Conservation (phyloP, 2,888 invertebrate genomes). For the Harpagoxenus sublaevis region DNA sequence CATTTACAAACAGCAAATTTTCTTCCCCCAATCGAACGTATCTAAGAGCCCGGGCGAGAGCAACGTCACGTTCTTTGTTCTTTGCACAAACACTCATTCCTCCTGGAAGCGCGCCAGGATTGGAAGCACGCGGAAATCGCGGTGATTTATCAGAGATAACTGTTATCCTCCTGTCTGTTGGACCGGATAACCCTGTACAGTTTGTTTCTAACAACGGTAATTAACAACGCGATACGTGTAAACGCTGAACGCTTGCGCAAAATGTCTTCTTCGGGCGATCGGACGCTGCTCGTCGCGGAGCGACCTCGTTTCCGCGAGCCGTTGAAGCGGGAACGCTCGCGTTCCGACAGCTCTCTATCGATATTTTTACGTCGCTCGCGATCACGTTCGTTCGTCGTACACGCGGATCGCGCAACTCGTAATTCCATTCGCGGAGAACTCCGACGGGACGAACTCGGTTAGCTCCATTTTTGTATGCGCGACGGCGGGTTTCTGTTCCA, state of each 20-base stretch:
- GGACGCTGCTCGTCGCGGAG: no score
- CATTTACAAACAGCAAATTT: not conserved
- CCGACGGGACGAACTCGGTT: constrained; percentile 20
- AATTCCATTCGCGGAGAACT: constrained; percentile 17
- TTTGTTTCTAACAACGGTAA: not conserved
- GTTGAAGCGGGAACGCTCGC: not conserved
- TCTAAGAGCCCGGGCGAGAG: constrained; percentile 1
- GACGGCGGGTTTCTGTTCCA: not conserved
- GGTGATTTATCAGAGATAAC: constrained; percentile 1
- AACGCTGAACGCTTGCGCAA: not conserved
- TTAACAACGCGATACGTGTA: not conserved
- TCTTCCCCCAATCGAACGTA: constrained; percentile 9
- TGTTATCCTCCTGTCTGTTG: no score
- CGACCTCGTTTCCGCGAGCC: not conserved
- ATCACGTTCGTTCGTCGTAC: not conserved
- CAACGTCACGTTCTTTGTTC: constrained; percentile 22
- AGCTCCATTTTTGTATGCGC: not conserved
- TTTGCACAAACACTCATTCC: constrained; percentile 6
- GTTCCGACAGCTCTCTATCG: not conserved
- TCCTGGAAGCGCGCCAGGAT: not conserved
- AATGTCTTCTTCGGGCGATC: not conserved
- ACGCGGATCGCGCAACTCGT: constrained; percentile 14
- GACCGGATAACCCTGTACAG: not conserved
- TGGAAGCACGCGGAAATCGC: not conserved
- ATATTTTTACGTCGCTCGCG: not conserved